phyloP scores from a whole-genome alignment of 2,113 vertebrate species.

The Cavia porcellus region DNA sequence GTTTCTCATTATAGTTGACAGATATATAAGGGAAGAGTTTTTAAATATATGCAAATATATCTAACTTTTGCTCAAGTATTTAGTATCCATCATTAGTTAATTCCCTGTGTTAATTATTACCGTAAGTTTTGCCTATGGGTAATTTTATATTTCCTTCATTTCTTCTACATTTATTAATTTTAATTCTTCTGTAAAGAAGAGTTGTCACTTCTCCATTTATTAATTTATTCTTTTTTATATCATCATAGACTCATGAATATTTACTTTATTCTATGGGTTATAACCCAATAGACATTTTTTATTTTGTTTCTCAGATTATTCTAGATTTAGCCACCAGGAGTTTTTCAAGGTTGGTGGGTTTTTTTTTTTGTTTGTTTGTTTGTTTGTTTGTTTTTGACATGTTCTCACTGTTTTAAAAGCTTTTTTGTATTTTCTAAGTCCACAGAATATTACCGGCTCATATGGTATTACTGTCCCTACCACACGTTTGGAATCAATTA shows the following conservation, averaged over 20 bases:
- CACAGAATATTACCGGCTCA: not conserved
- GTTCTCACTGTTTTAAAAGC: not conserved
- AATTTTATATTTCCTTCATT: not conserved
- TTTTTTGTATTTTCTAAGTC: not conserved
- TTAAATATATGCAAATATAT: not conserved
- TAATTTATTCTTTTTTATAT: not conserved
- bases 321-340: not conserved
- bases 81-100: not conserved
- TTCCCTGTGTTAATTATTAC: not conserved
- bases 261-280: constrained; percentile 5
- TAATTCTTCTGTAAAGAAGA: not conserved
- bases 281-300: not conserved
- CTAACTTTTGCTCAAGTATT: not conserved
- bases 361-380: too few species aligned
- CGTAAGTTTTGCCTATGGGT: not conserved
- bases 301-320: not conserved
- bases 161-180: constrained; percentile 4
- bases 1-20: not conserved
- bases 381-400: too few species aligned
- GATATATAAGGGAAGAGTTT: not conserved
- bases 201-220: not conserved
- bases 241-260: not conserved
- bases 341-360: not conserved
- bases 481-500: not conserved
- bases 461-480: not conserved